Evolutionary conservation across 2,888 invertebrate genomes (phyloP), one percentile per base, ranked within the genome.

Genomic region (Dorcus parallelipipedus): DNA sequence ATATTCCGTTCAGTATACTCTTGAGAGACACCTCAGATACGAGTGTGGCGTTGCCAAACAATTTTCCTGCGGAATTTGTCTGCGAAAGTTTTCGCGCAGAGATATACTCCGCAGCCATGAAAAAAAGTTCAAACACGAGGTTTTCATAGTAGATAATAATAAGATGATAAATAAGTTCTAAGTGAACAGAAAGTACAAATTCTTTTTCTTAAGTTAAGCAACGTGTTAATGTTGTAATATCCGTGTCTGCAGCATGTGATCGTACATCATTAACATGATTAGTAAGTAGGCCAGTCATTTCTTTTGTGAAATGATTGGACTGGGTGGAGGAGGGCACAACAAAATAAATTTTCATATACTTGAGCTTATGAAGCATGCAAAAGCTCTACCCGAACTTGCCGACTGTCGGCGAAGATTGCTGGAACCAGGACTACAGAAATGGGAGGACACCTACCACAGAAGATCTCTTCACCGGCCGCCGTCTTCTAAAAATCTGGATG

Each of bases 11-110:
- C 79, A 82, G 64, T 81, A 83, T 68, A 84, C 84, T 66, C 78
- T 85, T 63, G 81, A 81, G 61, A 79, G 84, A 9, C 85, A 86
- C 67, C 71, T 83, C 61, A 80, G 80, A 57, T 80, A 82, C 67
- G 85, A 86, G 68, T 86, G 86, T 67, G 84, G 85, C 62, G 81
- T 83, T 56, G 79, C 79, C 65, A 79, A 78, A 65, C 76, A 76
- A 63, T 80, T 80, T 67, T 69, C 71, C 54, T 80, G 80, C 67
- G 67, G 69, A 51, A 74, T 78, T 61, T 79, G 79, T 69, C 71
- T 69, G 38, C 70, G 71, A 62, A 74, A 72, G 62, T 79, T 78
- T 64, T 73, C 76, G 39, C 73, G 78, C 55, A 66, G 75, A 69
- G 79, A 79, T 69, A 72, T 73, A 60, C 69, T 77, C 65, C 69